Base-by-base conservation (phyloP, 2,113 vertebrate species). In the Xerus inauris region DNA sequence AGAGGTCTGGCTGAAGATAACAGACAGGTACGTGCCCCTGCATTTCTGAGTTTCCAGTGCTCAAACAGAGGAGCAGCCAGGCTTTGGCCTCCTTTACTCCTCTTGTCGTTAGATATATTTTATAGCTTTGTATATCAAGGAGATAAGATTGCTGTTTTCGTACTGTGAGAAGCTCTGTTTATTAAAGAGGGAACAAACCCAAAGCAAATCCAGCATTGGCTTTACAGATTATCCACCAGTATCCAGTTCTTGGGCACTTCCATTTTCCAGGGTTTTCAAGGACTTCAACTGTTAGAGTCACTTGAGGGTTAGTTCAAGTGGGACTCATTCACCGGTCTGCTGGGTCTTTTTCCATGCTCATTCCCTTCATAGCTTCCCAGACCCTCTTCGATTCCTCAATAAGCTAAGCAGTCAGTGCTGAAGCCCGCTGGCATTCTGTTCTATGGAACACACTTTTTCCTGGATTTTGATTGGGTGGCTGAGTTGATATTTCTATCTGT, bases 1-100 rank as follows among this genome's bases (percentile, higher is more conserved):
- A 62, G 1, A 80, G 49, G 8, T 87, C 75, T 64, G 32, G 32
- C 22, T 59, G 35, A 49, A 51, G 45, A 13, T 30, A 45, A 57
- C 11, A 4, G 7, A 3, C 35, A 28, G 0, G 0, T 14, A 16
- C 0, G 0, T 32, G 47, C 26, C 71, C 59, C 22, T 51, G 42
- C 7, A 28, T n/a, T 73, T 80, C 62, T 0, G 5, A 54, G 32
- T 22, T 22, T 49, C 59, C 24, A 2, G 47, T 54, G 42, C 30
- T 38, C 32, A 65, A 24, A 35, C 14, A 47, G 20, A 16, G 32
- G 20, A 17, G 26, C 12, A 5, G 4, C 38, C 9, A 76, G n/a
- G 26, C 12, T 57, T 17, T 30, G 13, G 51, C n/a, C 14, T 51
- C 75, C 14, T 19, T n/a, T 42, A n/a, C 17, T 6, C 6, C 35